Percentiles rank a stretch among this genome's conserved stretches.
phyloP scores from a whole-genome alignment of 1,140 invertebrate species.

The Gryon sp. region DNA sequence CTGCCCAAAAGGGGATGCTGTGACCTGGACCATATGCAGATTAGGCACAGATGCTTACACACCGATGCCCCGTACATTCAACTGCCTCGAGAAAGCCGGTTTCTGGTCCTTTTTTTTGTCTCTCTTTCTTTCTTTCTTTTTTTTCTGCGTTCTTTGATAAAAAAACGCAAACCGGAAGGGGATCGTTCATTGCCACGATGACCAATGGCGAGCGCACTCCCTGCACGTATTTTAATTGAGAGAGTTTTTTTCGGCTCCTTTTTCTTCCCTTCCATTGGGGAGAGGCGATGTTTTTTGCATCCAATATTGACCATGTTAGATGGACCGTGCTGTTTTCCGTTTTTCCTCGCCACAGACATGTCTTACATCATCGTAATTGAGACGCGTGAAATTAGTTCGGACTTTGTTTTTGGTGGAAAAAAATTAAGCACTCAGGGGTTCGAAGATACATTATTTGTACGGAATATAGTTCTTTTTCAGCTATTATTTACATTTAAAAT shows the following conservation, averaged over 20 bases:
- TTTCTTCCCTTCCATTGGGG: constrained; percentile 37
- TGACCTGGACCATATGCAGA: constrained; percentile 77
- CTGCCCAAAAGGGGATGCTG: constrained; percentile 66
- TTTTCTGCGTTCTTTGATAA: constrained; percentile 64
- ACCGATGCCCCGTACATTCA: constrained; percentile 50
- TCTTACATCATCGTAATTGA: constrained; percentile 57
- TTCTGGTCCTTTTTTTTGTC: too few relatives aligned
- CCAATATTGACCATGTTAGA: constrained; percentile 53
- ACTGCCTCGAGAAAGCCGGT: constrained; percentile 73
- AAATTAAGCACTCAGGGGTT: constrained; percentile 16
- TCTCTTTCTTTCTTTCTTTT: too few relatives aligned
- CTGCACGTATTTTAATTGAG: constrained; percentile 42
- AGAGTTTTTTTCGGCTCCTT: constrained; percentile 42
- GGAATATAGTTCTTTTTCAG: too few relatives aligned
- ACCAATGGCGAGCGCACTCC: constrained; percentile 47
- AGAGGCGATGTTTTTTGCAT: constrained; percentile 37
- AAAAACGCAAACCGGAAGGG: constrained; percentile 62
- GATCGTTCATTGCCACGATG: constrained; percentile 34
- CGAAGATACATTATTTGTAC: not conserved
- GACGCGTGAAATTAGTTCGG: constrained; percentile 61
- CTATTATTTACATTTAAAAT: too few relatives aligned
- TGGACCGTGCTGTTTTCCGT: constrained; percentile 57
- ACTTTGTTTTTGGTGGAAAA: constrained; percentile 37
- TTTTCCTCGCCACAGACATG: constrained; percentile 43
- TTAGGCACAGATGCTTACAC: constrained; percentile 75